Percentiles rank a stretch among this genome's conserved stretches.
Evolutionary conservation across 2,888 invertebrate species (phyloP).

Genomic region (Cloeon dipterum): DNA sequence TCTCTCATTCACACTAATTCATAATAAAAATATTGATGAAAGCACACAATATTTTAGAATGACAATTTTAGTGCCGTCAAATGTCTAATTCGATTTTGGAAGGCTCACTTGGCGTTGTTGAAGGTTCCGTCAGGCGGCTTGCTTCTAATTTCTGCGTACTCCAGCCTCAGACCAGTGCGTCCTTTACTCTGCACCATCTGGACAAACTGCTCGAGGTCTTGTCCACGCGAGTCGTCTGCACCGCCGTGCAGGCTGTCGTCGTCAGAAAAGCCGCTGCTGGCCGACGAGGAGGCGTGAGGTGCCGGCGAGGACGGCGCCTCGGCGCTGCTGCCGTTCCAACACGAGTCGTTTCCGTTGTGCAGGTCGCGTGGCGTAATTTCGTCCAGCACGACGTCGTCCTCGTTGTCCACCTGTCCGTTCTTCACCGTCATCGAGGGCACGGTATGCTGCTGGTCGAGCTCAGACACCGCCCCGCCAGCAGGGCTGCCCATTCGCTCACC

Average conservation of each 20-base stretch:
- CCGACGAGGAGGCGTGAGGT: conserved; percentile 34
- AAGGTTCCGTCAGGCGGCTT: conserved; percentile 73
- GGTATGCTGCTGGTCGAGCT: conserved; percentile 2
- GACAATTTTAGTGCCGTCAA: too few relatives aligned
- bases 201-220: conserved; percentile 49
- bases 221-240: conserved; percentile 16
- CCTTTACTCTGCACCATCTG: conserved; percentile 51
- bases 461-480: conserved; percentile 2
- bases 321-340: background rate
- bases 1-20: too few relatives aligned
- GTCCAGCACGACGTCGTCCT: conserved; percentile 11
- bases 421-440: background rate
- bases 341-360: background rate
- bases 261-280: conserved; percentile 68
- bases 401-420: conserved; percentile 7
- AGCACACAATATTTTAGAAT: too few relatives aligned
- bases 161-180: conserved; percentile 57
- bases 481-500: conserved; percentile 6
- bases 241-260: conserved; percentile 53
- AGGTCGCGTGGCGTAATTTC: conserved; percentile 1
- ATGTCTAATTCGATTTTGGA: too few relatives aligned
- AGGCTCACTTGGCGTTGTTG: conserved; percentile 52
- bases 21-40: too few relatives aligned
- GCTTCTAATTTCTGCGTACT: conserved; percentile 71
- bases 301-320: conserved; percentile 12